Evolutionary conservation across 2,797 vertebrate species (phyloP).

Genomic region (Hirundo rustica): DNA sequence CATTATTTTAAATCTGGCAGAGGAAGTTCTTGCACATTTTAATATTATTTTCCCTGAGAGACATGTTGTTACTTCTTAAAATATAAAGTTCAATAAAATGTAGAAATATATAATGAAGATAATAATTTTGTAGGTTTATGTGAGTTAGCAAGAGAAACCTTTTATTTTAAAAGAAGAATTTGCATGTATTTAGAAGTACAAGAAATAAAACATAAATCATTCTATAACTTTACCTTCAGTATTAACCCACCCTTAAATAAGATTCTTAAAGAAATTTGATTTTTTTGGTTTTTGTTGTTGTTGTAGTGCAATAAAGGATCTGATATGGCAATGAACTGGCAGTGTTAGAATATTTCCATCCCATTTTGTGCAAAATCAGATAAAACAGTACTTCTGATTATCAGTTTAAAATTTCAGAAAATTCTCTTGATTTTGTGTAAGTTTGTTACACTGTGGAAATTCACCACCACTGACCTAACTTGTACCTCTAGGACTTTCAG

Average conservation of each 20-base stretch:
- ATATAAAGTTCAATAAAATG: background rate
- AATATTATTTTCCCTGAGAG: background rate
- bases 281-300: background rate
- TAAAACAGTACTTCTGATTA: background rate
- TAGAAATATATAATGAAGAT: background rate
- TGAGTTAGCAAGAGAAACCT: background rate
- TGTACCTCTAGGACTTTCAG: background rate
- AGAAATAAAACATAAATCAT: background rate
- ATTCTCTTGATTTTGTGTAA: background rate
- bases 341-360: background rate
- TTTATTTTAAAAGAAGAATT: background rate
- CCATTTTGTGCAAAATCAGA: background rate
- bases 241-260: background rate
- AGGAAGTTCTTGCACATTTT: background rate
- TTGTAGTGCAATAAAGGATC: background rate
- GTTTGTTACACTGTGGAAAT: background rate
- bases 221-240: background rate
- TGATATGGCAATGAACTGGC: background rate
- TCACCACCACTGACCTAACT: background rate
- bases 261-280: background rate
- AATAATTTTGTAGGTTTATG: background rate
- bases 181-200: background rate
- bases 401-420: background rate
- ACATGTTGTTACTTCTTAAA: background rate
- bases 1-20: background rate